Evolutionary conservation across 1,140 invertebrate genomes (phyloP).

Genomic region (Fopius arisanus): DNA sequence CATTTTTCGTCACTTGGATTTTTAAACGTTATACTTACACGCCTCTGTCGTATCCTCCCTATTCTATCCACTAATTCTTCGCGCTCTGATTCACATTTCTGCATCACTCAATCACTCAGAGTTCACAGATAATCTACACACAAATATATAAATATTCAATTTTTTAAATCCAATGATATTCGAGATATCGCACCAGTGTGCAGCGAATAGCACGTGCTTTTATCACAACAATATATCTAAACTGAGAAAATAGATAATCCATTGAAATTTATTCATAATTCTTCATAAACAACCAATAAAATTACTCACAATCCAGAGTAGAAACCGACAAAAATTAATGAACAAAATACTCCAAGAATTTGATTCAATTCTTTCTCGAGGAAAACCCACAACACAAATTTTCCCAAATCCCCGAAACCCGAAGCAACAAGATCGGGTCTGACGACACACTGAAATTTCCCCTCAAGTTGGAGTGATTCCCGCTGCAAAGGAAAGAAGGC

Average conservation of each 20-base stretch:
- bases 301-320: not conserved
- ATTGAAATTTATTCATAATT: not conserved
- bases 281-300: not conserved
- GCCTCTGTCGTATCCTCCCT: constrained; percentile 16
- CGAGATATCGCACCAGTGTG: constrained; percentile 24
- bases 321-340: constrained; percentile 4
- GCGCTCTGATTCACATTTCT: constrained; percentile 25
- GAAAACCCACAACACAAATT: not conserved
- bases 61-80: constrained; percentile 4
- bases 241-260: too few species aligned
- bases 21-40: constrained; percentile 31
- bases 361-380: not conserved
- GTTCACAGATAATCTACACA: constrained; percentile 26
- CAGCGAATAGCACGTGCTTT: constrained; percentile 32
- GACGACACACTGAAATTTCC: not conserved
- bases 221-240: not conserved
- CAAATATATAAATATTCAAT: not conserved
- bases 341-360: constrained; percentile 16
- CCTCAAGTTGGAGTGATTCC: not conserved
- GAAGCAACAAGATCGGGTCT: not conserved
- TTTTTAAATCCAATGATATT: not conserved
- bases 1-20: not conserved
- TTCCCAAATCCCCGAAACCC: not conserved
- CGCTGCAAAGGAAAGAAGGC: not conserved
- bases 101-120: constrained; percentile 32